Conservation (phyloP, 2,113 vertebrate genomes). For the Nipponia nippon region DNA sequence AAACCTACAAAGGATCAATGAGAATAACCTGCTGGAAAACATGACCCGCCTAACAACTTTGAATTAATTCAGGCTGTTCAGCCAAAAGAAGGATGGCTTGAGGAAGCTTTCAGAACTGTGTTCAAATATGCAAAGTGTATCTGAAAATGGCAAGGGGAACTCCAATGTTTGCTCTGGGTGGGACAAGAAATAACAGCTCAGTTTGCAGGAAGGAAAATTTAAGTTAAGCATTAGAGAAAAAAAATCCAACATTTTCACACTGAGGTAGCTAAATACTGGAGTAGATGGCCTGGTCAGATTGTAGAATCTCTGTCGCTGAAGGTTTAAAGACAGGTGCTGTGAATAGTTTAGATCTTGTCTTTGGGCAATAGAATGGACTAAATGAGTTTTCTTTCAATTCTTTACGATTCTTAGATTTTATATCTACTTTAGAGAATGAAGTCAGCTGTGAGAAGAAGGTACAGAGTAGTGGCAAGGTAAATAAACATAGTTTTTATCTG, state of each 20-base stretch:
- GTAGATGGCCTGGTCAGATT: not conserved
- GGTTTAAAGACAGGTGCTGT: not conserved
- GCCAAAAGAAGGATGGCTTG: not conserved
- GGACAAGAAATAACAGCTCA: not conserved
- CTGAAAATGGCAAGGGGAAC: not conserved
- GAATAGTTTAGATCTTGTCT: not conserved
- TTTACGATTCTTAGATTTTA: not conserved
- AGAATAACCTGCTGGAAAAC: not conserved
- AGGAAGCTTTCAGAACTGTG: not conserved
- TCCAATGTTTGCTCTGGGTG: not conserved
- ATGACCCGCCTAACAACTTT: not conserved
- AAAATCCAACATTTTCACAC: not conserved
- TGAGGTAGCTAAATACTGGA: not conserved
- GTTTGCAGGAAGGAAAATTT: not conserved
- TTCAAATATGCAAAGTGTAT: not conserved
- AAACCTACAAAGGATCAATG: not conserved
- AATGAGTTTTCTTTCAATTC: not conserved
- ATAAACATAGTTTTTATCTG: not conserved
- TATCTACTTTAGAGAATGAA: not conserved
- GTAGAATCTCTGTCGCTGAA: not conserved
- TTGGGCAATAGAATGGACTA: not conserved
- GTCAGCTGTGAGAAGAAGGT: not conserved
- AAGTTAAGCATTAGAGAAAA: not conserved
- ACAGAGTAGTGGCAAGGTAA: not conserved
- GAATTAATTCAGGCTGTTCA: not conserved